Conservation (phyloP, 2,888 invertebrate species). For the Aspidapion aeneum region DNA sequence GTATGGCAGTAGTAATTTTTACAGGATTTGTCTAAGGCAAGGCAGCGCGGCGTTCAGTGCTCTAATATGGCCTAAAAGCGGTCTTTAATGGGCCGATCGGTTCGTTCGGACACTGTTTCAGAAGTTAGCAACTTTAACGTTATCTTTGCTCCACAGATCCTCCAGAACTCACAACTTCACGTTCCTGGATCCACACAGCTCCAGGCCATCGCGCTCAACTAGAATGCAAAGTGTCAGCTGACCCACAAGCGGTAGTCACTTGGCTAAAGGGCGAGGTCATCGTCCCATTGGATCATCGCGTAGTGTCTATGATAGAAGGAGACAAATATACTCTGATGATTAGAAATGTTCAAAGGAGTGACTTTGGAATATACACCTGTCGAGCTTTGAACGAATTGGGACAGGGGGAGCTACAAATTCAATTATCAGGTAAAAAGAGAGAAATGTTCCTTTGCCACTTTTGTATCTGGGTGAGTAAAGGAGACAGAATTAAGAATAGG, state of each 20-base stretch:
- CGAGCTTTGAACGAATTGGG: slow-evolving; percentile 73
- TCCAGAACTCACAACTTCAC: slow-evolving; percentile 64
- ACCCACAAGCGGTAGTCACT: slow-evolving; percentile 63
- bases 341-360: slow-evolving; percentile 61
- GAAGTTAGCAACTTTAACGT: too few species aligned
- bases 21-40: too few species aligned
- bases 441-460: too few species aligned
- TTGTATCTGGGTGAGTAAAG: too few species aligned
- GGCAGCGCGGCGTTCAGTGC: too few species aligned
- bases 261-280: slow-evolving; percentile 65
- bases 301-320: slow-evolving; percentile 46
- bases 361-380: slow-evolving; percentile 78
- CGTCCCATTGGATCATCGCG: slow-evolving; percentile 49
- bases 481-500: too few species aligned
- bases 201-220: slow-evolving; percentile 66
- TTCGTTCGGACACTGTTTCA: too few species aligned
- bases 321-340: slow-evolving; percentile 65
- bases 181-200: slow-evolving; percentile 71
- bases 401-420: slow-evolving; percentile 65
- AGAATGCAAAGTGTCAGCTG: slow-evolving; percentile 64
- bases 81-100: too few species aligned
- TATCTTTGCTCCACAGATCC: slow-evolving; percentile 67
- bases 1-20: too few species aligned
- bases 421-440: slow-evolving; percentile 65
- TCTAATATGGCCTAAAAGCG: too few species aligned